Base-by-base conservation (phyloP, 2,113 vertebrate genomes). In the Anthoscopus minutus region DNA sequence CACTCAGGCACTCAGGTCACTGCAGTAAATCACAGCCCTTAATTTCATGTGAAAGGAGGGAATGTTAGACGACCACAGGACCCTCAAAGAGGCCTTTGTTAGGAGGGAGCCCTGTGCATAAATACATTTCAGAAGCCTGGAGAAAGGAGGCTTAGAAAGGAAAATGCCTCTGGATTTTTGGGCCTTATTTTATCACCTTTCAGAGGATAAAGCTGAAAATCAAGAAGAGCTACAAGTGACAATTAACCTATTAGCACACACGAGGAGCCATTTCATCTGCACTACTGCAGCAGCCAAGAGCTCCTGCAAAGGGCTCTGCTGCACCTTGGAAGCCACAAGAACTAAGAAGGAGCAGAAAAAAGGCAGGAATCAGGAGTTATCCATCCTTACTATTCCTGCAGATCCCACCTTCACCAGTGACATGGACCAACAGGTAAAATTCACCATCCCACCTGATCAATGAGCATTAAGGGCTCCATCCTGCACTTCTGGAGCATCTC, bases 81-180 rank as follows among this genome's bases (percentile, higher is more conserved):
- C 70, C 82, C 90, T 94, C 95, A 86, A 95, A 95, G 89, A 80
- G 35, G 7, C 62, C 86, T 96, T 77, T 94, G 70, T 93, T 88
- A 78, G 73, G 54, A 54, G 47, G 45, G 74, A 84, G 70, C 78
- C 69, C 81, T 53, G 86, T 35, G 83, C 94, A 96, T 80, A 93
- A 96, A 95, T 79, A 83, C 23, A 3, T 69, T 80, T 77, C 83
- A 81, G 73, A 86, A 80, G 51, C 20, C 60, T 9, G 28, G 11
- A 88, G 78, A 95, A 96, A 94, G 77, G 65, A 94, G 66, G 37
- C 64, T 86, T 47, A 70, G 83, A 94, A 91, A 86, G 58, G 24
- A 95, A 95, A 95, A 89, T 37, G 71, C 42, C 67, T 33, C 57
- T 40, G 54, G 18, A 89, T 67, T 77, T 78, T 83, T 71, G 88